Percentiles rank a stretch among this genome's conserved stretches.
phyloP scores from a whole-genome alignment of 2,888 invertebrate species.

The Tipula vernalis region DNA sequence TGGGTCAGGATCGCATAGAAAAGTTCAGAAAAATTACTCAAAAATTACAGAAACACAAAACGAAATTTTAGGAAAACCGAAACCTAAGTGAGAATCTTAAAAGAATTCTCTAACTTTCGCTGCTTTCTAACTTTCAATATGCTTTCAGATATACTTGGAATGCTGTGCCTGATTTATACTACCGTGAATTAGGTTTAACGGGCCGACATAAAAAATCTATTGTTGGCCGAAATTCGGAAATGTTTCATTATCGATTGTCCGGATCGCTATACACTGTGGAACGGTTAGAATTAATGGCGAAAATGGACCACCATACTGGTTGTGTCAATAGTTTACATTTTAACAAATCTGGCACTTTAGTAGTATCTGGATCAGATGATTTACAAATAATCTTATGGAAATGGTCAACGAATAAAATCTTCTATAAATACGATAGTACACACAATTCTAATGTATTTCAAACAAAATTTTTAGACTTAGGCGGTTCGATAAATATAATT shows the following conservation, averaged over 20 bases:
- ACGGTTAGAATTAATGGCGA: constrained; percentile 63
- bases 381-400: constrained; percentile 78
- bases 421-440: constrained; percentile 60
- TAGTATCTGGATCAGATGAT: constrained; percentile 90
- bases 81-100: not conserved
- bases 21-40: not conserved
- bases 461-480: constrained; percentile 71
- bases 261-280: constrained; percentile 73
- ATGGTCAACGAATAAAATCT: constrained; percentile 60
- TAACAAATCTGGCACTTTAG: constrained; percentile 52
- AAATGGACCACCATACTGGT: constrained; percentile 67
- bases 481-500: constrained; percentile 67
- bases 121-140: not conserved
- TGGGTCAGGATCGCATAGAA: not conserved
- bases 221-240: constrained; percentile 9
- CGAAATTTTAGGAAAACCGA: not conserved
- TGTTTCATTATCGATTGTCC: constrained; percentile 59
- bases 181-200: not conserved
- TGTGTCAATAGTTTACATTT: constrained; percentile 91
- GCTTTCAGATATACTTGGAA: not conserved
- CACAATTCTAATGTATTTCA: constrained; percentile 86
- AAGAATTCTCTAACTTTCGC: not conserved
- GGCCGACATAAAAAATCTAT: not conserved
- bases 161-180: not conserved
- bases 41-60: not conserved